Evolutionary conservation across 1,140 invertebrate genomes (phyloP), one percentile per base, ranked within the genome.

Genomic region (Neodiprion fabricii): DNA sequence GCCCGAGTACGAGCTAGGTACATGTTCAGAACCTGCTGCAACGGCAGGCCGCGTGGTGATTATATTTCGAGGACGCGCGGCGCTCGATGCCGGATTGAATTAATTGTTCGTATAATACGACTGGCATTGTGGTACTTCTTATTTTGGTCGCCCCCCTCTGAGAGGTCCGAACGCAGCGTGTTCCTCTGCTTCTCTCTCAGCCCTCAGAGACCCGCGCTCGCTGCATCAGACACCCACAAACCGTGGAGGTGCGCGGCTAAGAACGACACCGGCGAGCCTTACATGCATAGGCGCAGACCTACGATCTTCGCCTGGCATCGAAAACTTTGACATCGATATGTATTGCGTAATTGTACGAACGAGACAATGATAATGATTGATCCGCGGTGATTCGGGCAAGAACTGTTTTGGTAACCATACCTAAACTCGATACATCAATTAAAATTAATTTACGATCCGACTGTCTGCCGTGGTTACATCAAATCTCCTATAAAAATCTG

Each of bases 221-320:
- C 75, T 81, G 78, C 75, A 79, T 72, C 67, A 77, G 78, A 81
- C 79, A 81, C 79, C 77, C 76, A 76, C 76, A 67, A 69, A 68
- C 49, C 67, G 70, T 67, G 67, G 28, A 49, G 68, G 67, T 69
- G 47, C 53, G 69, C 48, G 67, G 71, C 40, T 11, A 5, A 40
- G 28, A 61, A 61, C 53, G 53, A 61, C 53, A 61, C 53, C 53
- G 5, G 28, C n/a, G 48, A 49, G 73, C 17, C n/a, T 14, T 50
- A 61, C 23, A 61, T 21, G 71, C 72, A 48, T 66, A 67, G 73
- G 68, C 65, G 48, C 47, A 61, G 11, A 7, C 53, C n/a, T 61
- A 17, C 53, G 53, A 12, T 12, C 53, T 17, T 17, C 9, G 11
- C n/a, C n/a, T 61, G 4, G 3, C 5, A 61, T 17, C 53, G 11